Evolutionary conservation across 2,797 vertebrate genomes (phyloP), one percentile per base, ranked within the genome.

Genomic region (Typhlichthys eigenmanni): DNA sequence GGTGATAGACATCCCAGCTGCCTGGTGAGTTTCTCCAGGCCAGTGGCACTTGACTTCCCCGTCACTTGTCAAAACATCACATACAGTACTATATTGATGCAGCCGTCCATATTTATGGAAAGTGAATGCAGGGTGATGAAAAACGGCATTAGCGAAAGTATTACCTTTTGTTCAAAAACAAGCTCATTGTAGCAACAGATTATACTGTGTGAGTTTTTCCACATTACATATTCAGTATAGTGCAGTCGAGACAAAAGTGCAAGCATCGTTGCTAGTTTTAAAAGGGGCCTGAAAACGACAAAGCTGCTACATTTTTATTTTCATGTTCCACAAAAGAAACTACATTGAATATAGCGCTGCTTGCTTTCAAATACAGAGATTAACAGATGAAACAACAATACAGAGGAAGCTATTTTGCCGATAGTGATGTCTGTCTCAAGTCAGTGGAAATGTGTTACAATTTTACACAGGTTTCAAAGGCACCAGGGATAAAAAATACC

Each of bases 41-140:
- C 74, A 72, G 55, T 32, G 60, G 78, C 77, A 73, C 81, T 83
- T 66, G 84, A 68, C 75, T 71, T 85, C 74, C 79, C 66, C 69
- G 79, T 89, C 89, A 90, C 81, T 91, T 87, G 86, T 38, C 83
- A 55, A 74, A 81, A 83, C 74, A 78, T 84, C 64, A 83, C 84
- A 77, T 29, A 29, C 24, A 29, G 4, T 29, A 29, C 24, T 29
- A 29, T 77, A 84, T 83, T 79, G 74, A 73, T 80, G 74, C 85
- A 84, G 56, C 72, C 59, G 7, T 78, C 34, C 14, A 47, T 87
- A 88, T 90, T 92, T 83, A 80, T 55, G 9, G 92, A 87, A 87
- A 88, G 81, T 79, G 82, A 80, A 89, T 78, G 69, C 58, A 64
- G 72, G 74, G 65, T 72, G 86, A 86, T 92, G 92, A 93, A 89